phyloP scores from a whole-genome alignment of 2,797 vertebrate species.

The Pempheris klunzingeri region DNA sequence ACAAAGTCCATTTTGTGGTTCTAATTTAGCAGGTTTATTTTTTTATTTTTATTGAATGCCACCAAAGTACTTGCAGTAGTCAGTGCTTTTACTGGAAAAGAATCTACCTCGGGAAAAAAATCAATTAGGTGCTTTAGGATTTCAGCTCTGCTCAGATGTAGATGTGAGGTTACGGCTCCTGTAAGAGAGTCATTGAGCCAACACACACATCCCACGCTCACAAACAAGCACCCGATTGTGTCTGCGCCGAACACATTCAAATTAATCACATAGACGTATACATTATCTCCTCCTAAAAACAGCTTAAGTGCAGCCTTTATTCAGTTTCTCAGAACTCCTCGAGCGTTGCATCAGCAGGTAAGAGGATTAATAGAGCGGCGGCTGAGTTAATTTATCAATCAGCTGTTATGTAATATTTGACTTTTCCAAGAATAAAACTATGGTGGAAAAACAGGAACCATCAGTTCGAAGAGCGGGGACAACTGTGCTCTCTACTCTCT shows the following conservation, averaged over 20 bases:
- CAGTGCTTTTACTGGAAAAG: conserved; percentile 63
- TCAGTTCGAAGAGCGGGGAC: not conserved
- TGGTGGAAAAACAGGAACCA: not conserved
- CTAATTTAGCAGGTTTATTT: conserved; percentile 13
- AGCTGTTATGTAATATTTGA: conserved; percentile 26
- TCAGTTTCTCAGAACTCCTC: conserved; percentile 19
- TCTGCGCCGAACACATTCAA: not conserved
- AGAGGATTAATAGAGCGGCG: conserved; percentile 25
- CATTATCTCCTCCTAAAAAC: not conserved
- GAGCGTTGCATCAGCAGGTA: conserved; percentile 3
- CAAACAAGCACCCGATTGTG: conserved; percentile 16
- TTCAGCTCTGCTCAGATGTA: conserved; percentile 44
- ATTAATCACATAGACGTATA: not conserved
- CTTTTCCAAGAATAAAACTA: conserved; percentile 29
- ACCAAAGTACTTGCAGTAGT: conserved; percentile 61
- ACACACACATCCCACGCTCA: not conserved
- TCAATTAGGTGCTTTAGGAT: conserved; percentile 74
- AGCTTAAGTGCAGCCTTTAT: not conserved
- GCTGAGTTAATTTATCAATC: conserved; percentile 29
- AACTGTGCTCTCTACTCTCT: not conserved
- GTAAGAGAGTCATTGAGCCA: conserved; percentile 33
- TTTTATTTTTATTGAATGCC: conserved; percentile 37
- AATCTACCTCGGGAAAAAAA: conserved; percentile 51
- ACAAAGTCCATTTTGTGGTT: not conserved
- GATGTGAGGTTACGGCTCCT: conserved; percentile 33